phyloP scores from a whole-genome alignment of 2,797 vertebrate genomes.

The Xiphorhynchus erythropygius region DNA sequence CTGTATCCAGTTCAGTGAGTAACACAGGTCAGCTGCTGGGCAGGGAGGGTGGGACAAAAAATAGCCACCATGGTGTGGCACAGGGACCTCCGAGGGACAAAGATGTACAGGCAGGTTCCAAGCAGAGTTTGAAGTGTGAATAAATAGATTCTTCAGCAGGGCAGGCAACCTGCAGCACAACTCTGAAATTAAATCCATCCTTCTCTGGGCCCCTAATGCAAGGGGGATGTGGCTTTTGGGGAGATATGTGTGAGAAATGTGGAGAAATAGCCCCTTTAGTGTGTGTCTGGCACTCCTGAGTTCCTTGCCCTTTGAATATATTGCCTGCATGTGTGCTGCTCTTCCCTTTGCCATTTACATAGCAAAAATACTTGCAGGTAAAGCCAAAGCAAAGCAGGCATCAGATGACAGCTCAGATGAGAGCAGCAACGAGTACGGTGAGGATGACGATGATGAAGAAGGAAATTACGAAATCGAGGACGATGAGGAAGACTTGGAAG shows the following conservation, averaged over 20 bases:
- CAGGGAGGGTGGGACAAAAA: background rate
- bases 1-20: background rate
- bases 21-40: background rate
- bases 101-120: background rate
- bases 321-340: background rate
- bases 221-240: background rate
- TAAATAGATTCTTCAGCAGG: background rate
- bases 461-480: slow-evolving; percentile 53
- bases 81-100: background rate
- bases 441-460: slow-evolving; percentile 53
- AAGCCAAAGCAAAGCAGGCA: background rate
- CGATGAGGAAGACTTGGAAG: slow-evolving; percentile 32
- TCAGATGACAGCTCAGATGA: slow-evolving; percentile 71
- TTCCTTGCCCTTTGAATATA: rapidly evolving
- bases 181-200: background rate
- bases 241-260: background rate
- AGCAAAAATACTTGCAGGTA: background rate
- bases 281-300: background rate
- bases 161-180: background rate
- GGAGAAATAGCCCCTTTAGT: rapidly evolving
- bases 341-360: rapidly evolving
- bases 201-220: background rate
- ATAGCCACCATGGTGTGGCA: background rate
- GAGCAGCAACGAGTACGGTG: slow-evolving; percentile 67
- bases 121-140: background rate